Evolutionary conservation across 1,140 invertebrate genomes (phyloP), one percentile per base, ranked within the genome.

Genomic region (Vanessa tameamea): DNA sequence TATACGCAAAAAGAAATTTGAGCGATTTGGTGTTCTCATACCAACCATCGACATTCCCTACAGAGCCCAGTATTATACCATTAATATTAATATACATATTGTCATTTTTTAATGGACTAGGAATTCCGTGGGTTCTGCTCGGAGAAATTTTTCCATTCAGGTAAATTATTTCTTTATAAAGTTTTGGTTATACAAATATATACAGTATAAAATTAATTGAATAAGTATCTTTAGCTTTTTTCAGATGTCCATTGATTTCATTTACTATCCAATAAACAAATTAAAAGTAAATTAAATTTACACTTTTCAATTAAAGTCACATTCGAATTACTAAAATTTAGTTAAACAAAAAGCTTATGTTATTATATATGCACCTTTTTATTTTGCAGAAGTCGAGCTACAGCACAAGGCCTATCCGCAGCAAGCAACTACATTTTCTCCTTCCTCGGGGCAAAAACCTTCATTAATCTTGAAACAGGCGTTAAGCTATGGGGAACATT

Each of bases 361-460:
- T 51, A 15, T 15, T 65, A n/a, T 68, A 7, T 53, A 48, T n/a
- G n/a, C 23, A 59, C 43, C 14, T 53, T 65, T 26, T 64, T 73
- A 53, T 71, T 92, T 80, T 83, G 68, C 78, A 94, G 93, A 82
- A 92, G 93, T 65, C 88, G 94, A 15, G 94, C 94, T 5, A 85
- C 92, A 37, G 94, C 95, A 3, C 94, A 94, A 83, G 94, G 94
- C 0, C 76, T 95, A 37, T 92, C 94, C 4, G 94, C 95, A 2
- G 93, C 94, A 8, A 89, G 92, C 48, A 94, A 94, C 75, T 96
- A 95, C 90, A 77, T 94, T 7, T 93, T 94, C 75, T 94, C 91
- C 0, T 96, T 96, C 79, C 78, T 95, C 13, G 93, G 94, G 0
- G 94, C 95, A 20, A 96, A 95, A 82, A 94, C 94, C 9, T 95